Evolutionary conservation across 2,888 invertebrate species (phyloP).

Genomic region (Diloba caeruleocephala): DNA sequence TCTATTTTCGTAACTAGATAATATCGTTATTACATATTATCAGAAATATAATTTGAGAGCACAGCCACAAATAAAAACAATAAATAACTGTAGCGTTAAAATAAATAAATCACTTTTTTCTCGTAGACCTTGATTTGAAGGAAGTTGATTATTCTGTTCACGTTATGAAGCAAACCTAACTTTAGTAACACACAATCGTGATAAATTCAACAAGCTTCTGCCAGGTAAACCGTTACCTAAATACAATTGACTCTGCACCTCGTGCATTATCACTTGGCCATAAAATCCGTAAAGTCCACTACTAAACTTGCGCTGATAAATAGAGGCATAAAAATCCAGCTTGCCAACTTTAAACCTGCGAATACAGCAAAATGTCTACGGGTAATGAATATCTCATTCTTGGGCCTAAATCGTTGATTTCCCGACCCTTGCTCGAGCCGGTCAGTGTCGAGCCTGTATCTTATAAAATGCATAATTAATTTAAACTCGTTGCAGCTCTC

Average conservation of each 20-base stretch:
- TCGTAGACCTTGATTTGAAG: too few relatives aligned
- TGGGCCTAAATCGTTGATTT: too few relatives aligned
- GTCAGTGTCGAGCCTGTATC: too few relatives aligned
- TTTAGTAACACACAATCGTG: conserved; percentile 18
- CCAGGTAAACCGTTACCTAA: conserved; percentile 28
- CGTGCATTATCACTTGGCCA: conserved; percentile 34
- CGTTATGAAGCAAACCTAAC: conserved; percentile 21
- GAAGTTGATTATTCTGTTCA: too few relatives aligned
- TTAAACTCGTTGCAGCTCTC: too few relatives aligned
- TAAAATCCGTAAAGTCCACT: conserved; percentile 19
- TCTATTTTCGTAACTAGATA: not conserved
- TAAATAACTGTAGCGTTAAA: too few relatives aligned
- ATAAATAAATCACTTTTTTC: not conserved
- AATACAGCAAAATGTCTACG: too few relatives aligned
- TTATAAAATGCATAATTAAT: too few relatives aligned
- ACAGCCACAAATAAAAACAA: too few relatives aligned
- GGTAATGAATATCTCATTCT: too few relatives aligned
- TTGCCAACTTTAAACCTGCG: not conserved
- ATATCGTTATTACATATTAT: not conserved
- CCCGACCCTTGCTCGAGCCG: too few relatives aligned
- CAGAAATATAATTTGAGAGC: too few relatives aligned
- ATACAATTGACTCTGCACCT: conserved; percentile 32
- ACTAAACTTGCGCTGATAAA: conserved; percentile 9
- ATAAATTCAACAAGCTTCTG: conserved; percentile 43
- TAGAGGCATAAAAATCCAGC: not conserved